A percentile compares a stretch with the other conserved stretches of the same genome.
These are phyloP conservation scores for Albula goreensis DNA, from an alignment of 2,113 vertebrate genomes.

Conservation along the genomic window DNA sequence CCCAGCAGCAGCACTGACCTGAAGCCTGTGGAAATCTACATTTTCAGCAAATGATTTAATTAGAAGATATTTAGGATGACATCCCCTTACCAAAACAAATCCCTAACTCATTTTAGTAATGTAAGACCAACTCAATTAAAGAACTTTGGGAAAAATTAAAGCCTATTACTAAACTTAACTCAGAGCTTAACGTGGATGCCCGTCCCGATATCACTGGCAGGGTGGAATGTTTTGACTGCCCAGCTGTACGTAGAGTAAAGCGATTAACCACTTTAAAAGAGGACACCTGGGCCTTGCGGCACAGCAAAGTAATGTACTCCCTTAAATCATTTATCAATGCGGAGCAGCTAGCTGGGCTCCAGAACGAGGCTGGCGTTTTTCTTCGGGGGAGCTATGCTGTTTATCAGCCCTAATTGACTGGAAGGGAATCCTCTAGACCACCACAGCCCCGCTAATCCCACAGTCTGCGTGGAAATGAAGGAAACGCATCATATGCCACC, in stretches of 20 bases:
- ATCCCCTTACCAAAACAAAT: neutral
- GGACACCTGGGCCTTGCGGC: conserved; percentile 37
- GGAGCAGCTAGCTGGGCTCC: conserved; percentile 25
- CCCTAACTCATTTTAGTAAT: too few species aligned
- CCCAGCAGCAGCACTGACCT: neutral
- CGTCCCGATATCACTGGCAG: conserved; percentile 17
- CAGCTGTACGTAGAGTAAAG: neutral
- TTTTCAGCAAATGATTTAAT: neutral
- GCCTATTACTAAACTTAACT: conserved; percentile 2
- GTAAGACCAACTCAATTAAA: neutral
- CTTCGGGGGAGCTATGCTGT: conserved; percentile 40
- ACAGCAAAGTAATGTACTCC: conserved; percentile 40
- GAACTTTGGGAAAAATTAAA: neutral
- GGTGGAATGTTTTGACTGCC: conserved; percentile 14
- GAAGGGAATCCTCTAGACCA: conserved; percentile 21
- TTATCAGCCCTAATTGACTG: conserved; percentile 50
- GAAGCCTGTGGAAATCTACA: neutral
- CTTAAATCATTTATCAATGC: conserved; percentile 60
- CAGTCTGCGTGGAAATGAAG: conserved; percentile 6
- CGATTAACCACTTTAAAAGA: conserved; percentile 33
- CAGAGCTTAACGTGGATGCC: neutral
- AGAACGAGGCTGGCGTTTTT: conserved; percentile 41
- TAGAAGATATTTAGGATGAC: neutral
- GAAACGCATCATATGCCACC: neutral
- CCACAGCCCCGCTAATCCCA: neutral